These are phyloP conservation scores for Podocnemis expansa DNA, from an alignment of 2,113 vertebrate species.

Conservation along the genomic window DNA sequence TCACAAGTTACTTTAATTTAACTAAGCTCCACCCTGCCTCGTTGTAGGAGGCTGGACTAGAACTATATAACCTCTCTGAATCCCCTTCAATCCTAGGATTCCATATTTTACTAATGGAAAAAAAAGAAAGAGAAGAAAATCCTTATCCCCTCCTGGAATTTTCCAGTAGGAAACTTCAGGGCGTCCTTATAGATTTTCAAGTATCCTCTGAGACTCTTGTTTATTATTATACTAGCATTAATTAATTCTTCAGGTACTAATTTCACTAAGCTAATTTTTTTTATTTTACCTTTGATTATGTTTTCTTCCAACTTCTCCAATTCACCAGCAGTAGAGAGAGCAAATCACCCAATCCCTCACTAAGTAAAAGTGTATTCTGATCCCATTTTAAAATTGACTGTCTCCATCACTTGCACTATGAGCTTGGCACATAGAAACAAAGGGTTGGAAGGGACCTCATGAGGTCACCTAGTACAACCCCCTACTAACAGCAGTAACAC, in stretches of 20 bases:
- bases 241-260: constrained; percentile 6
- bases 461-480: too few relatives aligned
- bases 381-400: neutral
- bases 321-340: neutral
- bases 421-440: neutral
- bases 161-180: neutral
- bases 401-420: neutral
- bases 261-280: constrained; percentile 26
- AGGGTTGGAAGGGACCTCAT: too few relatives aligned
- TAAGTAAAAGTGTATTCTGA: neutral
- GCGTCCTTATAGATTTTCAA: neutral
- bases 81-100: neutral
- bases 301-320: constrained; percentile 5
- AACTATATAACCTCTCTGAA: neutral
- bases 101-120: neutral
- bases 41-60: neutral
- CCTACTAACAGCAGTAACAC: too few relatives aligned
- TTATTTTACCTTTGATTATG: constrained; percentile 13
- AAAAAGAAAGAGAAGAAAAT: constrained; percentile 17
- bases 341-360: constrained; percentile 1
- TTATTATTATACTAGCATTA: neutral
- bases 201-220: neutral
- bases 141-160: neutral
- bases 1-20: neutral
- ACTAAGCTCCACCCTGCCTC: neutral